Percentiles rank a stretch among this genome's conserved stretches.
These are phyloP conservation scores for Desmodus rotundus DNA, from an alignment of 2,113 vertebrate species.

Conservation along the genomic window DNA sequence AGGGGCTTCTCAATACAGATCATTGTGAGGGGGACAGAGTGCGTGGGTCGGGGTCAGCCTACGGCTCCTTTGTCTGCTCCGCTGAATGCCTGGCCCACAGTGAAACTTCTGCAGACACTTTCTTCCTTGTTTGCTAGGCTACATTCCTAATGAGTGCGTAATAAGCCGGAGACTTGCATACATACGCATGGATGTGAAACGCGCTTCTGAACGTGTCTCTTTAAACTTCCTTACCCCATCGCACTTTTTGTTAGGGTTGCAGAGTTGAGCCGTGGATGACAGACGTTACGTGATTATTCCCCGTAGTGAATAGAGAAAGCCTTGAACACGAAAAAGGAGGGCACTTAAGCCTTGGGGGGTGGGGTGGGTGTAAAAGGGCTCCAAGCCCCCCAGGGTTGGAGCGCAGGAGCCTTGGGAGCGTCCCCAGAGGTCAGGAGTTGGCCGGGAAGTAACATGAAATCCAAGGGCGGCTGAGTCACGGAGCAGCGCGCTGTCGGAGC, in stretches of 20 bases:
- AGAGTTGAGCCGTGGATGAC: neutral
- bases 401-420: too few species aligned
- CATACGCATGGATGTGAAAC: neutral
- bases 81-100: neutral
- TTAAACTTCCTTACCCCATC: neutral
- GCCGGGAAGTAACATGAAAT: too few species aligned
- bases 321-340: too few species aligned
- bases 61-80: neutral
- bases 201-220: neutral
- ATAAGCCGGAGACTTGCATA: neutral
- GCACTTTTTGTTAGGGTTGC: neutral
- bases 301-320: too few species aligned
- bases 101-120: neutral
- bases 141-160: slow-evolving; percentile 35
- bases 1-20: neutral
- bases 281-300: accelerated
- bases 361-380: too few species aligned
- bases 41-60: neutral
- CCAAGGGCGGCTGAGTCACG: too few species aligned
- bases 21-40: neutral
- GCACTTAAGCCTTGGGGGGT: too few species aligned
- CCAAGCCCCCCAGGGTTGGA: too few species aligned
- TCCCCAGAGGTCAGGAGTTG: too few species aligned
- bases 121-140: neutral
- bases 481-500: too few species aligned